Conservation (phyloP, 92 coral and sea anemone species). For the Desmophyllum pertusum region DNA sequence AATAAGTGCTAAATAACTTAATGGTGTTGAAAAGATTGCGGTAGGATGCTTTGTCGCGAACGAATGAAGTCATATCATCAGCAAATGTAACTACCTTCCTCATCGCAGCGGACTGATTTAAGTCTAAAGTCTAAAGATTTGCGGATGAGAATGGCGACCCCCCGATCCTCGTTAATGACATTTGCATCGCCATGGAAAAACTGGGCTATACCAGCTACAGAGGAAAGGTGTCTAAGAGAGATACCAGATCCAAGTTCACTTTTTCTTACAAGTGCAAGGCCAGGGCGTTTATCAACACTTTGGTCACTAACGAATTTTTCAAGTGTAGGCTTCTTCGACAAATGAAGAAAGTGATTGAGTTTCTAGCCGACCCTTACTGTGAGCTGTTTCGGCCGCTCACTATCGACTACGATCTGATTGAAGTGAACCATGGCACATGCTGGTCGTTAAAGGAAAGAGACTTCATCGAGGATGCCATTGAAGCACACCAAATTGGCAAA, state of each 20-base stretch:
- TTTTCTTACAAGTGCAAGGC: constrained; percentile 31
- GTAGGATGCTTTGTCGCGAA: too few species aligned
- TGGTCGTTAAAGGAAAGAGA: not conserved
- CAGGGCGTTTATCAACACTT: constrained; percentile 18
- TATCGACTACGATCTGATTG: constrained; percentile 30
- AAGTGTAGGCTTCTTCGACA: constrained; percentile 6
- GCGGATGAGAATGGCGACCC: too few species aligned
- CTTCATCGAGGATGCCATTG: not conserved
- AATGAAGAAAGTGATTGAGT: constrained; percentile 10
- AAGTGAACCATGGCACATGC: constrained; percentile 19
- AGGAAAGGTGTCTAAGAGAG: constrained; percentile 28
- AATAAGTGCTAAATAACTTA: too few species aligned
- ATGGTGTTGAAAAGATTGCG: too few species aligned
- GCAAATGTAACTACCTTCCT: too few species aligned
- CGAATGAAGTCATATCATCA: too few species aligned
- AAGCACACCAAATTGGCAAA: not conserved
- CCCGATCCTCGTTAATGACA: constrained; percentile 44
- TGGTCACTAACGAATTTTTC: constrained; percentile 13
- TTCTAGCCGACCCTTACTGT: constrained; percentile 13
- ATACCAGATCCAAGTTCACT: constrained; percentile 3
- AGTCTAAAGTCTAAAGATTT: too few species aligned
- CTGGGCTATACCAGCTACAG: constrained; percentile 27
- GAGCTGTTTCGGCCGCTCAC: constrained; percentile 8
- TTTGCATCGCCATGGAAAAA: constrained; percentile 15
- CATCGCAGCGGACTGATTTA: too few species aligned